These are phyloP conservation scores for Apogon talboti DNA, from an alignment of 2,797 vertebrate species.

Conservation along the genomic window DNA sequence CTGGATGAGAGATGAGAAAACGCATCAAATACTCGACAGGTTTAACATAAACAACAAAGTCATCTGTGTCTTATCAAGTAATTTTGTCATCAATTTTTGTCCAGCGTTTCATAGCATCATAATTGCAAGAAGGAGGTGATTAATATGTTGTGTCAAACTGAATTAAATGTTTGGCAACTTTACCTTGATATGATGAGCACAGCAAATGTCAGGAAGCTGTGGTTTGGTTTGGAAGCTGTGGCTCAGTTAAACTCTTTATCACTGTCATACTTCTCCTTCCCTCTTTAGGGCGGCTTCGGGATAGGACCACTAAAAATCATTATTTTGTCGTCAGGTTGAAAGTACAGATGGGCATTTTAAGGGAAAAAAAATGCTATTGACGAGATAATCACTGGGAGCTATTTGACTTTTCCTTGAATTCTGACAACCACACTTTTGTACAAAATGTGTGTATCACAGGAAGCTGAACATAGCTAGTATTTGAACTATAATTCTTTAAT, in stretches of 20 bases:
- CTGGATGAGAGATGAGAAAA: constrained; percentile 16
- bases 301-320: not conserved
- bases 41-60: constrained; percentile 30
- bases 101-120: constrained; percentile 33
- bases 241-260: constrained; percentile 42
- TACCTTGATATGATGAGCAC: constrained; percentile 35
- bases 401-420: no score
- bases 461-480: no score
- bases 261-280: constrained; percentile 24
- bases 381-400: no score
- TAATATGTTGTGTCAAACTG: constrained; percentile 57
- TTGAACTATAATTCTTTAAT: no score
- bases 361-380: no score
- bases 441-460: no score
- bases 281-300: constrained; percentile 11
- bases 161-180: constrained; percentile 58
- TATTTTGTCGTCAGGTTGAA: no score
- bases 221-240: constrained; percentile 61
- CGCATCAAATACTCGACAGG: not conserved
- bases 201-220: constrained; percentile 64
- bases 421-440: no score
- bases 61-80: constrained; percentile 62
- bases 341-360: no score
- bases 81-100: constrained; percentile 42
- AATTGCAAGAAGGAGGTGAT: constrained; percentile 44